Evolutionary conservation across 2,888 invertebrate genomes (phyloP).

Genomic region (Calameuta filiformis): DNA sequence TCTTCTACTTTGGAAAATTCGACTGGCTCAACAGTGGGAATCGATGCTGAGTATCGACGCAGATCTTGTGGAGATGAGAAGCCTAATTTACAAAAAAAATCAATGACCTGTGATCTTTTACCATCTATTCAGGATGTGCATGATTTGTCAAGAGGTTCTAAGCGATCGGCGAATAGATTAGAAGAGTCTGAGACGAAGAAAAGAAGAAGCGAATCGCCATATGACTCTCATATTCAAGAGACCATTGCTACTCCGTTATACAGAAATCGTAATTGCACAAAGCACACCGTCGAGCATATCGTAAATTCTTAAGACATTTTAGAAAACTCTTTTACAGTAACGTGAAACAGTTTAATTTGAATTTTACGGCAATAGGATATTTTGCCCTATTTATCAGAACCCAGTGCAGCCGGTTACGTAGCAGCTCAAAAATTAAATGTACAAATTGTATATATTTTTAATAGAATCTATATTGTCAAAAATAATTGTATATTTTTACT

Average conservation of each 20-base stretch:
- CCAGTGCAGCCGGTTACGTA: constrained; percentile 21
- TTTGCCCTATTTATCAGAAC: neutral
- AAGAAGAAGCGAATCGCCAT: constrained; percentile 38
- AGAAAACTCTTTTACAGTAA: neutral
- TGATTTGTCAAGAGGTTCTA: constrained; percentile 44
- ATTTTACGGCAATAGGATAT: neutral
- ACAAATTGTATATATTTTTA: constrained; percentile 36
- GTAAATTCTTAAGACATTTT: constrained; percentile 55
- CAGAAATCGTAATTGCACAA: constrained; percentile 51
- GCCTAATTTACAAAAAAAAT: too few relatives aligned
- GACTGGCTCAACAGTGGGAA: neutral
- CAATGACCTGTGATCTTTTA: neutral
- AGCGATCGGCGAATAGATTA: constrained; percentile 37
- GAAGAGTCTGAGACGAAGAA: constrained; percentile 35
- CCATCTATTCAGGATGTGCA: constrained; percentile 23
- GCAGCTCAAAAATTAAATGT: constrained; percentile 18
- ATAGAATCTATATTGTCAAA: constrained; percentile 11
- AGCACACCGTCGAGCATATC: constrained; percentile 61
- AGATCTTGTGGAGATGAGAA: neutral
- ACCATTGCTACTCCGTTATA: constrained; percentile 35
- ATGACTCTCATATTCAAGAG: constrained; percentile 38
- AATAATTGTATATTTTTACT: constrained; percentile 38
- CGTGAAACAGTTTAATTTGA: neutral
- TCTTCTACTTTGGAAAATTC: neutral
- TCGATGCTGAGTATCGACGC: neutral